Percentiles rank a stretch among this genome's conserved stretches.
These are phyloP conservation scores for Heterocephalus glaber DNA, from an alignment of 2,113 vertebrate genomes.

Conservation along the genomic window DNA sequence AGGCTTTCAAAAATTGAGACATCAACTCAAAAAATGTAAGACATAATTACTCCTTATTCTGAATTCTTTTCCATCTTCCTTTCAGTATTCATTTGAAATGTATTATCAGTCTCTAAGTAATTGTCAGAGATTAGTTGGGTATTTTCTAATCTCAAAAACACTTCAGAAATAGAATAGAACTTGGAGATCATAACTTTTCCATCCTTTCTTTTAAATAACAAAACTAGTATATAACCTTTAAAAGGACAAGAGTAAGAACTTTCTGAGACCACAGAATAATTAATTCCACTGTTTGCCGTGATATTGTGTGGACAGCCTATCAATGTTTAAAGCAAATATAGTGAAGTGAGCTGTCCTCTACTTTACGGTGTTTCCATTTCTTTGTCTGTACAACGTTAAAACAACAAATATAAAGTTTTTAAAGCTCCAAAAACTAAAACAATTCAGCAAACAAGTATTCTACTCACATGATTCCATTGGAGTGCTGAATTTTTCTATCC, in stretches of 20 bases:
- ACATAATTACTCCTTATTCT: not conserved
- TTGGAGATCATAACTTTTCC: not conserved
- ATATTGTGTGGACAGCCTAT: not conserved
- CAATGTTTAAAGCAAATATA: not conserved
- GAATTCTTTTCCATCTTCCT: not conserved
- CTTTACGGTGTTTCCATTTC: not conserved
- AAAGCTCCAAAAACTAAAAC: not conserved
- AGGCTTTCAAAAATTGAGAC: not conserved
- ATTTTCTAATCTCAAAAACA: not conserved
- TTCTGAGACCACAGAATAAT: not conserved
- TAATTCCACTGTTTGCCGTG: too few species aligned
- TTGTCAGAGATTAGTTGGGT: not conserved
- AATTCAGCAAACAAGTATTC: not conserved
- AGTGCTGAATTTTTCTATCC: not conserved
- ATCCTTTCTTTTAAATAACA: not conserved
- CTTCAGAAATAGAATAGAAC: not conserved
- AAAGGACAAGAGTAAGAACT: not conserved
- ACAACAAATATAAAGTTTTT: not conserved
- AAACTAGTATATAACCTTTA: not conserved
- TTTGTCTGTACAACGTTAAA: not conserved
- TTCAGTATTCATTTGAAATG: not conserved
- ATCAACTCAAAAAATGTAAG: not conserved
- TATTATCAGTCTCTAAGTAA: not conserved
- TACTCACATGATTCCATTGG: not conserved
- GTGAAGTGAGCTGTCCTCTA: not conserved